phyloP scores from a whole-genome alignment of 2,113 vertebrate genomes.

The Chloropsis cyanopogon region DNA sequence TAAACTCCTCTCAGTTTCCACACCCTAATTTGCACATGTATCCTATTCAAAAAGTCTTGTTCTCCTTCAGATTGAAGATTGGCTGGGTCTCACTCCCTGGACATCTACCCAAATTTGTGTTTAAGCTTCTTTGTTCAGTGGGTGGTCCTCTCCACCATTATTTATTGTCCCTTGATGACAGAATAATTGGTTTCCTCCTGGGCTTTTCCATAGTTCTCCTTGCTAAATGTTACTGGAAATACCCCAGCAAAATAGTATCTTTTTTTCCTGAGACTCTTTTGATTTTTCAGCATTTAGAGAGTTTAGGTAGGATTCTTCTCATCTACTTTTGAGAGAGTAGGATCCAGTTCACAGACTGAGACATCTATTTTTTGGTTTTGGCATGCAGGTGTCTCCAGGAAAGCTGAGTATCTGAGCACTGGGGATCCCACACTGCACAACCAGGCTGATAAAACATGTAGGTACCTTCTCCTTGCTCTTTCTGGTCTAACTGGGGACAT shows the following conservation, averaged over 20 bases:
- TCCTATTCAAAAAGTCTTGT: background rate
- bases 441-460: fast-evolving
- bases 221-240: background rate
- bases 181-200: constrained; percentile 13
- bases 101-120: background rate
- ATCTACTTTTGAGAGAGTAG: background rate
- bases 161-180: background rate
- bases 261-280: background rate
- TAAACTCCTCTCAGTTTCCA: background rate
- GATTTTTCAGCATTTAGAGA: background rate
- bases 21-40: background rate
- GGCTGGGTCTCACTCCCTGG: background rate
- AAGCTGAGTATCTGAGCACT: background rate
- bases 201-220: background rate
- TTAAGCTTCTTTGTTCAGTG: background rate
- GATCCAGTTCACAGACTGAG: background rate
- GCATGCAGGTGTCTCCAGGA: background rate
- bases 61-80: background rate
- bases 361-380: background rate
- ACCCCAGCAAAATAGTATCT: background rate
- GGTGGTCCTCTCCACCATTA: background rate
- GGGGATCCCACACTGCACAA: background rate
- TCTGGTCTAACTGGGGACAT: background rate
- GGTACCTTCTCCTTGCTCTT: background rate
- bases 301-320: background rate